phyloP scores from a whole-genome alignment of 1,140 invertebrate genomes.

The Heliothis virescens region DNA sequence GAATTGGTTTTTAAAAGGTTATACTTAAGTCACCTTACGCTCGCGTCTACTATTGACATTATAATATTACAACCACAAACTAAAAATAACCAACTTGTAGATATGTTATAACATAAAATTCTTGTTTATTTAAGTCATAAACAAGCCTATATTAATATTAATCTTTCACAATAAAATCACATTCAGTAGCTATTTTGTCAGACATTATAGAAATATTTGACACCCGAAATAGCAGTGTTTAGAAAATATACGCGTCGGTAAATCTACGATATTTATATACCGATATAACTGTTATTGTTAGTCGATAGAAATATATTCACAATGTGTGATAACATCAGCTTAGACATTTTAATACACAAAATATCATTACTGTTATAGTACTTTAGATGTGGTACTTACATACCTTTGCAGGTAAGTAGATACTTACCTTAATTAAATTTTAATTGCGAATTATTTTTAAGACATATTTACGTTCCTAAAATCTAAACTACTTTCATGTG shows the following conservation, averaged over 20 bases:
- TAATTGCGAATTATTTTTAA: no score
- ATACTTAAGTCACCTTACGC: background rate
- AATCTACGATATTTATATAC: conserved; percentile 20
- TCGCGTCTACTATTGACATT: background rate
- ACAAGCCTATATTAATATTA: conserved; percentile 7
- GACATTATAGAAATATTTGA: conserved; percentile 37
- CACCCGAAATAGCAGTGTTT: conserved; percentile 13
- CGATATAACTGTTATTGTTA: conserved; percentile 34
- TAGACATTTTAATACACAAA: background rate
- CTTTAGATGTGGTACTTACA: background rate
- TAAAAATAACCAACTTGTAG: background rate
- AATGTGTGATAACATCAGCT: background rate
- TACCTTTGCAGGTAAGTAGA: no score
- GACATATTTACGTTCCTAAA: no score
- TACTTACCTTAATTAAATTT: no score
- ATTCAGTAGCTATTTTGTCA: conserved; percentile 20
- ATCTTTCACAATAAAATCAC: conserved; percentile 22
- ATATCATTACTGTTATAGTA: background rate
- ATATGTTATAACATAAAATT: background rate
- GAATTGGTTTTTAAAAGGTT: background rate
- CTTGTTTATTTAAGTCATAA: conserved; percentile 9
- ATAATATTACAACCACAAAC: background rate
- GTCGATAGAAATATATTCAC: conserved; percentile 32
- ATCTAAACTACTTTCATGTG: no score
- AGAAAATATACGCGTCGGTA: conserved; percentile 14